Base-by-base conservation (phyloP, 2,113 vertebrate species). In the Heteronetta atricapilla region DNA sequence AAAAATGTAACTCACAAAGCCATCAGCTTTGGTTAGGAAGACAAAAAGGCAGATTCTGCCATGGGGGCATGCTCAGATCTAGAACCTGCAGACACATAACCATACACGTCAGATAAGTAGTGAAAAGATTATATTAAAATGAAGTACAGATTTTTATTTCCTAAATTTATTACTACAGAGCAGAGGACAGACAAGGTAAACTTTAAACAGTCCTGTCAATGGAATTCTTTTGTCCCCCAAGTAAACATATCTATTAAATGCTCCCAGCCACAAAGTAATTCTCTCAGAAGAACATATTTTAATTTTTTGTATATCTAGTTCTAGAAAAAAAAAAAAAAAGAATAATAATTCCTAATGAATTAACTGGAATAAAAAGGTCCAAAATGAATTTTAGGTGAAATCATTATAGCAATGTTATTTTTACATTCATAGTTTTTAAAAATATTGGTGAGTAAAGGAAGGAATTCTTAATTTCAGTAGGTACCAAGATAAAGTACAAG, bases 401-500 rank as follows among this genome's bases (percentile, higher is more conserved):
- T 75, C 52, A 83, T 52, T 60, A 52, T 3, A 91, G 46, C 22
- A 28, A 34, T 26, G 17, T 81, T 78, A 64, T 72, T 90, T 93
- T 75, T 70, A 69, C 33, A 4, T 40, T 60, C 33, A 14, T 10
- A 3, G 18, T 66, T 82, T 50, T 75, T 36, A 7, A 4, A 22
- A 81, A 91, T 74, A 86, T 13, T 69, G 75, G 40, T 82, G 33
- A 87, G 29, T 62, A 82, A 59, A 87, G 23, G 38, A 91, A 91
- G 21, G 64, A 94, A 78, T 52, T 94, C 68, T 48, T 90, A 68
- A 77, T 91, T 96, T 89, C 56, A 83, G 72, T 90, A 84, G 95
- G 73, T 90, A 79, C 80, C 80, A 81, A 64, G 82, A 95, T 75
- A 70, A 95, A 95, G 79, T n/a, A 68, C 56, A 90, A 83, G 64